phyloP scores from a whole-genome alignment of 2,113 vertebrate genomes.

The Paramisgurnus dabryanus region DNA sequence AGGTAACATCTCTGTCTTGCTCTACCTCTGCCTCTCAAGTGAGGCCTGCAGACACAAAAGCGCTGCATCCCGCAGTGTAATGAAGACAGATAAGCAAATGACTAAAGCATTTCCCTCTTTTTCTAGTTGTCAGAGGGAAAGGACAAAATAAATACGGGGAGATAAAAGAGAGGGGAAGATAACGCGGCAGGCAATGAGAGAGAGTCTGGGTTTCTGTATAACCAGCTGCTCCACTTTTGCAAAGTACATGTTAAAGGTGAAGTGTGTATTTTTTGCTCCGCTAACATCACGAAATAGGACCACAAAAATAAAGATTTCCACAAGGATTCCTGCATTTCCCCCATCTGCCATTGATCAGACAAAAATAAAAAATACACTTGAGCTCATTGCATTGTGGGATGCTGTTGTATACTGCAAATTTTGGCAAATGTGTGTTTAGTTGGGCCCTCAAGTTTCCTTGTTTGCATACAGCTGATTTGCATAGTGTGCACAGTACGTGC shows the following conservation, averaged over 20 bases:
- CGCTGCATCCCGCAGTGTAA: conserved; percentile 30
- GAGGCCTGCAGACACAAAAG: conserved; percentile 23
- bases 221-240: conserved; percentile 2
- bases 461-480: neutral
- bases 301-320: too few relatives aligned
- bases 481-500: neutral
- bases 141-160: conserved; percentile 17
- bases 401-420: neutral
- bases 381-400: neutral
- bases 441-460: neutral
- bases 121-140: conserved; percentile 2
- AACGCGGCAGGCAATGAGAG: conserved; percentile 12
- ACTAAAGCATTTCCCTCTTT: conserved; percentile 9
- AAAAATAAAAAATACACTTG: neutral
- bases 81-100: conserved; percentile 29
- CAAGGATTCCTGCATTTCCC: too few relatives aligned
- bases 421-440: neutral
- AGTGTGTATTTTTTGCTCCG: neutral
- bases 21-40: conserved; percentile 11
- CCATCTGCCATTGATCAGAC: too few relatives aligned
- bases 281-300: too few relatives aligned
- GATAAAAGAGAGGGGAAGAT: neutral
- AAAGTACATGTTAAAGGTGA: neutral
- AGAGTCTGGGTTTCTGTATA: neutral
- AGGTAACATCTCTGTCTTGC: conserved; percentile 23